phyloP scores from a whole-genome alignment of 37 sponge, comb jelly and placozoan genomes.

The Axinella damicornis region DNA sequence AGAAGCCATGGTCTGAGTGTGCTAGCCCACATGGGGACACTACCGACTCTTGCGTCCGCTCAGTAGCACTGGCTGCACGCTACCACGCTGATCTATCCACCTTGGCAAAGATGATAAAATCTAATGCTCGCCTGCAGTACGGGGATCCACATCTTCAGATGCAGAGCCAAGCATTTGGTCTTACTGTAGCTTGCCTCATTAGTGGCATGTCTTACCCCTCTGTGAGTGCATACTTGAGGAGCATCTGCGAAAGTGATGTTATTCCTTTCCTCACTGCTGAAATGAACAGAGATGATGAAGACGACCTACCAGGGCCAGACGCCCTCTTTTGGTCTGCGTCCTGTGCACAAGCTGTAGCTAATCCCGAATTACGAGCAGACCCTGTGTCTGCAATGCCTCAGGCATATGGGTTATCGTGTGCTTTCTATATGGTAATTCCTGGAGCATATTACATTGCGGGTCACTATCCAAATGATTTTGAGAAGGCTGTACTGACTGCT shows the following conservation, averaged over 20 bases:
- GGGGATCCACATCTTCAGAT: not conserved
- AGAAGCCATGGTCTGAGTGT: conserved; percentile 9
- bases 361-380: not conserved
- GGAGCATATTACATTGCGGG: conserved; percentile 4
- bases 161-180: not conserved
- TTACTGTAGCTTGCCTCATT: conserved; percentile 11
- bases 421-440: conserved; percentile 11
- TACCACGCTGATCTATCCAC: too few relatives aligned
- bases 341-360: not conserved
- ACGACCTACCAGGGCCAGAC: not conserved
- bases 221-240: not conserved
- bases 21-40: not conserved
- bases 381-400: not conserved
- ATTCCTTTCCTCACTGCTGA: not conserved
- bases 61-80: too few relatives aligned
- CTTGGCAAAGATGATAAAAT: too few relatives aligned
- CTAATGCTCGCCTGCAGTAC: conserved; percentile 10
- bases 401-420: not conserved
- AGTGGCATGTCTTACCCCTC: not conserved
- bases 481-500: conserved; percentile 11
- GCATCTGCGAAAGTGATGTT: not conserved
- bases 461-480: not conserved
- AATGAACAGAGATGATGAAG: not conserved
- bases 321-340: not conserved
- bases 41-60: conserved; percentile 3